phyloP scores from a whole-genome alignment of 2,797 vertebrate species.

The Columba guinea region DNA sequence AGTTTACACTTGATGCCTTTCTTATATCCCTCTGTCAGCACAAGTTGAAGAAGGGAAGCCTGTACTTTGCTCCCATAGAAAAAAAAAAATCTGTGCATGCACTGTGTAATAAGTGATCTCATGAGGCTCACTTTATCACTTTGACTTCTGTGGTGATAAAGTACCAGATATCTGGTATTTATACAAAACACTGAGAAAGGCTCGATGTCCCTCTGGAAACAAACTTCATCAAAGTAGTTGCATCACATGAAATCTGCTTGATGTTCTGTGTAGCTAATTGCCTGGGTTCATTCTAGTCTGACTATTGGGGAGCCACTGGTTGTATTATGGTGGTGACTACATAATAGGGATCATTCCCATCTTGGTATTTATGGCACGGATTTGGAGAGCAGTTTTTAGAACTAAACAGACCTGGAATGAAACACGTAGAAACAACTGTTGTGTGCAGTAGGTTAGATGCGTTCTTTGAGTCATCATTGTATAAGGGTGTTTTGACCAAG shows the following conservation, averaged over 20 bases:
- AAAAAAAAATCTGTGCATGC: background rate
- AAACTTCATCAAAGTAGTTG: background rate
- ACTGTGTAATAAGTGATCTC: background rate
- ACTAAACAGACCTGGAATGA: background rate
- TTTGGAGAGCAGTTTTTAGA: background rate
- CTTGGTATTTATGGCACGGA: background rate
- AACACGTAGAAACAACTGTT: background rate
- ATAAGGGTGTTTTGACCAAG: background rate
- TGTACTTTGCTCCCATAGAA: rapidly evolving
- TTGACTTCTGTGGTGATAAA: background rate
- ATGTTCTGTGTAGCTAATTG: background rate
- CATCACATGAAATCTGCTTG: background rate
- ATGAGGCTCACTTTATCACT: background rate
- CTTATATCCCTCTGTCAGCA: background rate
- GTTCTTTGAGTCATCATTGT: background rate
- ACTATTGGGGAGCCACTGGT: background rate
- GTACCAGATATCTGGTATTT: background rate
- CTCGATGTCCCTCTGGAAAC: background rate
- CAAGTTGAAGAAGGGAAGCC: background rate
- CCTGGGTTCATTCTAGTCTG: background rate
- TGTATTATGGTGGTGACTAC: background rate
- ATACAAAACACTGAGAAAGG: background rate
- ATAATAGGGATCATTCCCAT: background rate
- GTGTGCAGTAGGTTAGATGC: background rate
- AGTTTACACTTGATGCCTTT: background rate